phyloP scores from a whole-genome alignment of 2,113 vertebrate species.

The Cairina moschata region DNA sequence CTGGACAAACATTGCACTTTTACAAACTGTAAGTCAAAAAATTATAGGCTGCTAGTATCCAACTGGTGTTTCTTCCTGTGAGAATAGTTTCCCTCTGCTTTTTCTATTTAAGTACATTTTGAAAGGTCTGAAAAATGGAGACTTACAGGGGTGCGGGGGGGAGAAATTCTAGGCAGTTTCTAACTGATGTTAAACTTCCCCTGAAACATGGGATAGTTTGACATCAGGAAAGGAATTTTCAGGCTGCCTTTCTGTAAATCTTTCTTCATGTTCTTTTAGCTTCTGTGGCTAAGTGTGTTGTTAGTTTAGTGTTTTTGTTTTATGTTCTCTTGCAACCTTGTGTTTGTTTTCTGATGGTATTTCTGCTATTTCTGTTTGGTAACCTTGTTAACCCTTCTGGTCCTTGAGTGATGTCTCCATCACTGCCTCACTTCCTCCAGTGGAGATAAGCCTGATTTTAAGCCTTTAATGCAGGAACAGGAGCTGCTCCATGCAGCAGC shows the following conservation, averaged over 20 bases:
- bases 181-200: conserved; percentile 21
- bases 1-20: neutral
- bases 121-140: neutral
- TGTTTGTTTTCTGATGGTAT: neutral
- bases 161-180: neutral
- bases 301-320: neutral
- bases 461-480: neutral
- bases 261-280: neutral
- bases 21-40: neutral
- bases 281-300: neutral
- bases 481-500: neutral
- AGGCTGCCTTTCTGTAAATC: neutral
- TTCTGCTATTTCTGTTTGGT: neutral
- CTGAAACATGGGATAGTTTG: neutral
- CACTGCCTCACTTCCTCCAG: neutral
- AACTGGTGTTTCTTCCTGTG: neutral
- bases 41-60: neutral
- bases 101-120: neutral
- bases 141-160: neutral
- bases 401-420: neutral
- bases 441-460: neutral
- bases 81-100: neutral
- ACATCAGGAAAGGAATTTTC: neutral
- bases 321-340: neutral
- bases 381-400: neutral